Evolutionary conservation across 2,888 invertebrate genomes (phyloP).

Genomic region (Pogonocherus hispidulus): DNA sequence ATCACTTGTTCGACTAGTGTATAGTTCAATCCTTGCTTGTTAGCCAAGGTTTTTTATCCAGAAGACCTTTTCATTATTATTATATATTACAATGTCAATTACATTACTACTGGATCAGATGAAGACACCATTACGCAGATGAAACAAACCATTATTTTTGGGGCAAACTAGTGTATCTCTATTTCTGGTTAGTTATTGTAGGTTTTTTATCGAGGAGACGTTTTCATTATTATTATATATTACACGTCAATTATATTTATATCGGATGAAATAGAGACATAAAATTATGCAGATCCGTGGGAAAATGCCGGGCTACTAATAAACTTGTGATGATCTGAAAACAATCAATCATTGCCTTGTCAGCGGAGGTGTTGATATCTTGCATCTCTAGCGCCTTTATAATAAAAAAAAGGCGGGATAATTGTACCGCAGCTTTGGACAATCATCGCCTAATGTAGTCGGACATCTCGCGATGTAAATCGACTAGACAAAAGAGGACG

Average conservation of each 20-base stretch:
- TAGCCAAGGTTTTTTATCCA: no score
- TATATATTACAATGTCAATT: no score
- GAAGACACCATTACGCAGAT: no score
- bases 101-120: no score
- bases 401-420: constrained; percentile 15
- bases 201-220: no score
- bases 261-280: neutral
- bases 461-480: neutral
- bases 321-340: constrained; percentile 1
- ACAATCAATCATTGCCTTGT: constrained; percentile 9
- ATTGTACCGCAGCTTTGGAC: constrained; percentile 2
- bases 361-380: constrained; percentile 14
- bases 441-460: constrained; percentile 11
- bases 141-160: no score
- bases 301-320: constrained; percentile 1
- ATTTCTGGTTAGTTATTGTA: no score
- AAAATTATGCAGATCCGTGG: constrained; percentile 12
- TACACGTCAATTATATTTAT: neutral
- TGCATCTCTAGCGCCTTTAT: constrained; percentile 2
- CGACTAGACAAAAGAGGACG: neutral
- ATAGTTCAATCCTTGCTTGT: no score
- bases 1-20: no score
- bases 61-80: no score
- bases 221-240: no score
- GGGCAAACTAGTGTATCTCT: no score